phyloP scores from a whole-genome alignment of 2,113 vertebrate species.

The Entelurus aequoreus region DNA sequence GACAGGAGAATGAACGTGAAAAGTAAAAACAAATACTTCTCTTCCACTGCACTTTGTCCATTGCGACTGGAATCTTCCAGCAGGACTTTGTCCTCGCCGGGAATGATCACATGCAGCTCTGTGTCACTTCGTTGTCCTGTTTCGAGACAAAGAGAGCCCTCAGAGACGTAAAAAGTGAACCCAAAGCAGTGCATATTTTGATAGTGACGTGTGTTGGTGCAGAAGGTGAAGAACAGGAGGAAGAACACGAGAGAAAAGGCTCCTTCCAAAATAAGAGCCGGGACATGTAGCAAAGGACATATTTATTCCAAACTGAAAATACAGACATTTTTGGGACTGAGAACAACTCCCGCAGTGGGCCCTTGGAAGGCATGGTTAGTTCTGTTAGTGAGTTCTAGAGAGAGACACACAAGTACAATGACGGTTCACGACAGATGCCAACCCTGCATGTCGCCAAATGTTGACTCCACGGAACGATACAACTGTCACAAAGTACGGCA shows the following conservation, averaged over 20 bases:
- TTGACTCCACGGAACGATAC: constrained; percentile 63
- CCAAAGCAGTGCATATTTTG: constrained; percentile 1
- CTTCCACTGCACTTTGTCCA: constrained; percentile 85
- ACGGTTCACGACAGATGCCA: constrained; percentile 64
- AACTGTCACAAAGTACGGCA: constrained; percentile 84
- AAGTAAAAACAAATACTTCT: constrained; percentile 75
- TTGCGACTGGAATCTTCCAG: constrained; percentile 88
- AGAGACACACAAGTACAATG: constrained; percentile 80
- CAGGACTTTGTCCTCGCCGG: constrained; percentile 86
- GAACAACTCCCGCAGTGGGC: constrained; percentile 70
- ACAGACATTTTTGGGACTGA: constrained; percentile 81
- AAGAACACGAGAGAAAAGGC: constrained; percentile 4
- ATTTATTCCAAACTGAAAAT: constrained; percentile 97
- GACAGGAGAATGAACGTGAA: background rate
- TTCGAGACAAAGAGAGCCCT: constrained; percentile 62
- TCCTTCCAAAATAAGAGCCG: constrained; percentile 6
- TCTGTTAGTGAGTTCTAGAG: constrained; percentile 62
- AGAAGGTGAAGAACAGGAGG: constrained; percentile 22
- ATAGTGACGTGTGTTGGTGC: constrained; percentile 35
- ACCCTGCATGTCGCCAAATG: constrained; percentile 55
- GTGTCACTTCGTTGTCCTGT: constrained; percentile 84
- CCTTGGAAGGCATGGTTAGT: constrained; percentile 73
- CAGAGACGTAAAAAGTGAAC: constrained; percentile 17
- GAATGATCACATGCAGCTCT: constrained; percentile 85
- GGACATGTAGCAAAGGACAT: constrained; percentile 84